A percentile compares a stretch with the other conserved stretches of the same genome.
Evolutionary conservation across 2,797 vertebrate species (phyloP).

Genomic region (Chromobotia macracanthus): DNA sequence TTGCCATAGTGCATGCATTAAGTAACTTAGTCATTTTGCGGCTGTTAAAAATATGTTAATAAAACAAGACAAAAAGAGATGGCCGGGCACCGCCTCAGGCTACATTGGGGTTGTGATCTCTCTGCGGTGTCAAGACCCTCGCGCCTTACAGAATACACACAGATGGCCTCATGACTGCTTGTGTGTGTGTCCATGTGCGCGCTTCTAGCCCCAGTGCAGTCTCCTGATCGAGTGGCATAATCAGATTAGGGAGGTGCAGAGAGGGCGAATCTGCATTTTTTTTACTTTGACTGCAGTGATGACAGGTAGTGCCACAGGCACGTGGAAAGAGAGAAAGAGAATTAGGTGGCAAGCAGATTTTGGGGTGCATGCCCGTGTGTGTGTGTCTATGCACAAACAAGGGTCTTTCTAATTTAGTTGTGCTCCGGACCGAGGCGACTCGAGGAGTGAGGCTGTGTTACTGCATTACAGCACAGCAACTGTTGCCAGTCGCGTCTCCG

Average conservation of each 20-base stretch:
- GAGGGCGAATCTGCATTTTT: slow-evolving; percentile 63
- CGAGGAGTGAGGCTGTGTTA: slow-evolving; percentile 59
- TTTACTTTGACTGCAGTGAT: slow-evolving; percentile 63
- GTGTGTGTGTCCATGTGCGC: slow-evolving; percentile 40
- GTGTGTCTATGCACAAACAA: no score
- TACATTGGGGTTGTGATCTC: slow-evolving; percentile 54
- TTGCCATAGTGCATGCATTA: not conserved
- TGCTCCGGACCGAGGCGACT: slow-evolving; percentile 49
- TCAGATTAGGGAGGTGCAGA: slow-evolving; percentile 68
- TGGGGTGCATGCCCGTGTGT: not conserved
- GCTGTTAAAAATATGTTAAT: slow-evolving; percentile 27
- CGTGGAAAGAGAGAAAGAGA: slow-evolving; percentile 28
- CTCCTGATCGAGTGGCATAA: slow-evolving; percentile 74
- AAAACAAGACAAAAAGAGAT: slow-evolving; percentile 13
- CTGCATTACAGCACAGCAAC: slow-evolving; percentile 71
- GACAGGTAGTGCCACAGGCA: slow-evolving; percentile 60
- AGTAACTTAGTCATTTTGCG: not conserved
- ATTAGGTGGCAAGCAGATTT: slow-evolving; percentile 5
- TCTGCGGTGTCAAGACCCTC: slow-evolving; percentile 44
- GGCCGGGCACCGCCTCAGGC: slow-evolving; percentile 36
- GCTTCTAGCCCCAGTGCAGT: slow-evolving; percentile 55
- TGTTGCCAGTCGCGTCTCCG: slow-evolving; percentile 65
- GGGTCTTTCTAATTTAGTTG: slow-evolving; percentile 47
- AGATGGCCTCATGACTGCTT: slow-evolving; percentile 54
- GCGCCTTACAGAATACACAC: slow-evolving; percentile 55